Percentiles rank a stretch among this genome's conserved stretches.
phyloP scores from a whole-genome alignment of 2,888 invertebrate species.

The Apamea sordens region DNA sequence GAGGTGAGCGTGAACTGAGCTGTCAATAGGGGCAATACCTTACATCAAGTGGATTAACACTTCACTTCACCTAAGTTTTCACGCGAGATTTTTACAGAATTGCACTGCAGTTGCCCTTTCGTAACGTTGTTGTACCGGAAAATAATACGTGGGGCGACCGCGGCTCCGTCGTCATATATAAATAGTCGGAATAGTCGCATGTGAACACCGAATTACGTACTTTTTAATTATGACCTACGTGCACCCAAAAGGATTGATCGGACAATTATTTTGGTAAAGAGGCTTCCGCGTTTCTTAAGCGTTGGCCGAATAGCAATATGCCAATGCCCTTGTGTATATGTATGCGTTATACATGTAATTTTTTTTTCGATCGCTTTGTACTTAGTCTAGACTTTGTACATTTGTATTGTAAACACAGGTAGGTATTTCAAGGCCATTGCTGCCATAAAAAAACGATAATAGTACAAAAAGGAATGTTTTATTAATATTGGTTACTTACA shows the following conservation, averaged over 20 bases:
- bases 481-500: no score
- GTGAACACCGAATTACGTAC: slow-evolving; percentile 18
- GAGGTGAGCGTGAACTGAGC: no score
- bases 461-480: no score
- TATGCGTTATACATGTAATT: slow-evolving; percentile 4
- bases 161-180: slow-evolving; percentile 7
- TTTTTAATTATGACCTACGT: slow-evolving; percentile 35
- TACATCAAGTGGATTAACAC: no score
- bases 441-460: slow-evolving; percentile 4
- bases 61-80: no score
- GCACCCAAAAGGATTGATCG: slow-evolving; percentile 35
- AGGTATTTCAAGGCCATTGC: slow-evolving; percentile 45
- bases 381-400: slow-evolving; percentile 38
- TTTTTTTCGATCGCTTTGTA: slow-evolving; percentile 10
- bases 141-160: slow-evolving; percentile 5
- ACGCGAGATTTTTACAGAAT: no score
- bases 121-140: slow-evolving; percentile 34
- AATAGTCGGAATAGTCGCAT: not conserved
- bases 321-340: slow-evolving; percentile 44
- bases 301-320: slow-evolving; percentile 34
- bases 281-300: slow-evolving; percentile 50
- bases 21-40: no score
- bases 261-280: slow-evolving; percentile 36
- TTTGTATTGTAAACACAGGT: slow-evolving; percentile 31
- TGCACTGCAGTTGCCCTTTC: slow-evolving; percentile 44